These are phyloP conservation scores for Ascidia mentula DNA, from an alignment of 23 tunicate species.

Conservation along the genomic window DNA sequence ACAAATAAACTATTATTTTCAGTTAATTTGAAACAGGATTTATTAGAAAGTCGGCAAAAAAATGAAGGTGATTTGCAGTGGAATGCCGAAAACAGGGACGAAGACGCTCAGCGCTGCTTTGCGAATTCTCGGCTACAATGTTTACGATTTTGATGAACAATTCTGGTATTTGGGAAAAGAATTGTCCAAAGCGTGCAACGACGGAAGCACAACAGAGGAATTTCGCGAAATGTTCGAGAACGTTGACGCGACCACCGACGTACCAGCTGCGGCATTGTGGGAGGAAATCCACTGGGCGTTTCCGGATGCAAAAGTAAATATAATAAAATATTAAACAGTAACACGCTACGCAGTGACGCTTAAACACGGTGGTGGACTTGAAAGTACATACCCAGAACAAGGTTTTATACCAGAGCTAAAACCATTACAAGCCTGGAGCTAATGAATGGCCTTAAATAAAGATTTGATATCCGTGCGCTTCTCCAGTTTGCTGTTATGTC, in stretches of 20 bases:
- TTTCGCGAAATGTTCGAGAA: not conserved
- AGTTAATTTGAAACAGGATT: too few species aligned
- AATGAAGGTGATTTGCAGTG: slow-evolving; percentile 1
- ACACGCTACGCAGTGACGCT: too few species aligned
- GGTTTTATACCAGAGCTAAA: too few species aligned
- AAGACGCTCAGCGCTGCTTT: not conserved
- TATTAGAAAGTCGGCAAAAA: not conserved
- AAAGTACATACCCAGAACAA: too few species aligned
- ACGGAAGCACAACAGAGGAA: not conserved
- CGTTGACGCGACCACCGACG: not conserved
- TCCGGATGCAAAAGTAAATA: not conserved
- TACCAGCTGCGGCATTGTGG: not conserved
- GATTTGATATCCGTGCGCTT: too few species aligned
- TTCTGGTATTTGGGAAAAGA: not conserved
- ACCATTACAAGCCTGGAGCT: too few species aligned
- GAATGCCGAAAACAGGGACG: not conserved
- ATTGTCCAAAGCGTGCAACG: not conserved
- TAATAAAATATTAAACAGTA: too few species aligned
- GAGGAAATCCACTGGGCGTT: not conserved
- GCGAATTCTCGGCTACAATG: not conserved
- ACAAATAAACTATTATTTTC: too few species aligned
- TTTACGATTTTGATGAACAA: not conserved
- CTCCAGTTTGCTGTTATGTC: too few species aligned
- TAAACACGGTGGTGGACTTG: too few species aligned
- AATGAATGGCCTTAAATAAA: too few species aligned